Base-by-base conservation (phyloP, 2,113 vertebrate species). In the Heterochromis multidens region DNA sequence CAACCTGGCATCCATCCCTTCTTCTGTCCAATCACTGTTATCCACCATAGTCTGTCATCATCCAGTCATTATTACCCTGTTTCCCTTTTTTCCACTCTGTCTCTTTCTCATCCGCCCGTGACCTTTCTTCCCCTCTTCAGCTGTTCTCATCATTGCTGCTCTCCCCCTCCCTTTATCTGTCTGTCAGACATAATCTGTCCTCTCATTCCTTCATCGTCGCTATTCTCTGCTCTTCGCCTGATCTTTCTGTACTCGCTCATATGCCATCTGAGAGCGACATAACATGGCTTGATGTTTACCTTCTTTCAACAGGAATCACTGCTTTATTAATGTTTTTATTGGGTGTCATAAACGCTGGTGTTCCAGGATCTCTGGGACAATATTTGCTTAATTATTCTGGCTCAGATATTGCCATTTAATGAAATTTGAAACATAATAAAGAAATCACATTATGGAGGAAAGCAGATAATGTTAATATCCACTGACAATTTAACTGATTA, bases 261-360 rank as follows among this genome's bases (percentile, higher is more conserved):
- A 23, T 54, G 49, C 74, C 31, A 52, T 2, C 59, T 60, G 77
- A 54, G 40, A 88, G 81, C 2, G n/a, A 11, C 9, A 76, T 49
- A 57, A 81, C 78, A 54, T 43, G 16, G 67, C 80, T 81, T 43
- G 56, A 86, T 94, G 93, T 96, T 95, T 95, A 93, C 93, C 80
- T 89, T 93, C 85, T 59, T 89, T 90, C 79, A 87, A 77, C 80
- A 82, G 72, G 89, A 93, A 89, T 90, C 83, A 63, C 85, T 86
- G 43, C 90, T 90, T 93, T 93, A 94, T 93, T 94, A 89, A 95
- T 91, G 83, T 93, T 93, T 95, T 95, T 93, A 93, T 95, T 90
- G 92, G 90, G 60, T 85, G 77, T 87, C 87, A 90, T 81, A 89
- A 95, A 91, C 33, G 65, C 79, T 11, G 25, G 23, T 54, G 54